A percentile compares a stretch with the other conserved stretches of the same genome.
Evolutionary conservation across 2,797 vertebrate genomes (phyloP).

Genomic region (Monodelphis domestica): DNA sequence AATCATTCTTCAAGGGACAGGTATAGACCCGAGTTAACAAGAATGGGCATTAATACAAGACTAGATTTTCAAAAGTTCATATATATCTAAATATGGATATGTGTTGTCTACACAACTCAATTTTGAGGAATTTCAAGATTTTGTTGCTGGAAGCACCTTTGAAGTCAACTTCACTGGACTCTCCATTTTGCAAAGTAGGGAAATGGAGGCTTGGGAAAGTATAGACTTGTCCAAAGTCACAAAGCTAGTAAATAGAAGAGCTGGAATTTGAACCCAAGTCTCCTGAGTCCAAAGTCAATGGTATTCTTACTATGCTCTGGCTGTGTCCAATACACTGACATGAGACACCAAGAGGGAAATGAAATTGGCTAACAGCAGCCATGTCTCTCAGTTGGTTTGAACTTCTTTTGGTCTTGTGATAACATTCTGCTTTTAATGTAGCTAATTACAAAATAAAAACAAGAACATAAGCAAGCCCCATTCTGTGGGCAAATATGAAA

Average conservation of each 20-base stretch:
- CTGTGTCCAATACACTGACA: not conserved
- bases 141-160: not conserved
- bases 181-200: not conserved
- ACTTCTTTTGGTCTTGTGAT: conserved; percentile 11
- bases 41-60: not conserved
- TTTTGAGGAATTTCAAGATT: not conserved
- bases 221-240: not conserved
- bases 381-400: not conserved
- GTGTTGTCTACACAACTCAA: not conserved
- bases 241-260: not conserved
- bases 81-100: too few relatives aligned
- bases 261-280: not conserved
- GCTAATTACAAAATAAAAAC: not conserved
- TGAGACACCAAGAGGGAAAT: conserved; percentile 2
- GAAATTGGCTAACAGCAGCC: conserved; percentile 8
- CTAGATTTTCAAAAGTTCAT: not conserved
- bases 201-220: not conserved
- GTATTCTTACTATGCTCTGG: not conserved
- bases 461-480: not conserved
- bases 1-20: not conserved
- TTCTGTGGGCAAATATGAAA: not conserved
- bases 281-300: not conserved
- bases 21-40: not conserved
- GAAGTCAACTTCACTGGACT: not conserved
- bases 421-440: conserved; percentile 31